A percentile compares a stretch with the other conserved stretches of the same genome.
Conservation (phyloP, 2,797 vertebrate genomes). For the Typhlichthys eigenmanni region DNA sequence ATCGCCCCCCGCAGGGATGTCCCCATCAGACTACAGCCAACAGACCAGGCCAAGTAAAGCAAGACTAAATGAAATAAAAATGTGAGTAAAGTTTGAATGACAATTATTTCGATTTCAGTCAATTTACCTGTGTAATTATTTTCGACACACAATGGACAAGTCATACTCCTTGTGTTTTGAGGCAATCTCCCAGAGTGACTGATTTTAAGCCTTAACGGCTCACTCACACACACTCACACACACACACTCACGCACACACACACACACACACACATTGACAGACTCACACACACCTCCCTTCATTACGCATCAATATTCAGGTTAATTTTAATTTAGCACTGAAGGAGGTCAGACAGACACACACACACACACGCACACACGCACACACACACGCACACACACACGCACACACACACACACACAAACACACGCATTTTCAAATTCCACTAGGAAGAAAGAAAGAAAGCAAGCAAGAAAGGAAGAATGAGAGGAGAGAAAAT, state of each 20-base stretch:
- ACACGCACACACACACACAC: no score
- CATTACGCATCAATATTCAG: constrained; percentile 71
- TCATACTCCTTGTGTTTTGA: constrained; percentile 26
- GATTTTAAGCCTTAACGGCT: constrained; percentile 59
- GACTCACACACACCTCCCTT: constrained; percentile 52
- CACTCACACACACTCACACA: no score
- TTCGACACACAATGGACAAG: no score
- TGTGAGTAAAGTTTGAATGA: no score
- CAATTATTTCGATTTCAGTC: no score
- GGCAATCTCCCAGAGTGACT: constrained; percentile 61
- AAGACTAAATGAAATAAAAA: no score
- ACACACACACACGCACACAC: constrained; percentile 13
- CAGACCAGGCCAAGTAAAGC: no score
- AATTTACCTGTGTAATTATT: no score
- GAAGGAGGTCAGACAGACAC: constrained; percentile 69
- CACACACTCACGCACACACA: constrained; percentile 8
- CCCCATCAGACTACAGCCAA: no score
- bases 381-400: not conserved
- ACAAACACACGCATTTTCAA: not conserved
- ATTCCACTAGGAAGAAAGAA: constrained; percentile 4
- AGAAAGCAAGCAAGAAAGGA: constrained; percentile 7
- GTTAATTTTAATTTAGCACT: constrained; percentile 77
- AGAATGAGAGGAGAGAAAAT: not conserved
- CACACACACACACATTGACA: constrained; percentile 10
- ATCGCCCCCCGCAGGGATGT: no score